phyloP scores from a whole-genome alignment of 2,888 invertebrate species.

The Eubasilissa splendida region DNA sequence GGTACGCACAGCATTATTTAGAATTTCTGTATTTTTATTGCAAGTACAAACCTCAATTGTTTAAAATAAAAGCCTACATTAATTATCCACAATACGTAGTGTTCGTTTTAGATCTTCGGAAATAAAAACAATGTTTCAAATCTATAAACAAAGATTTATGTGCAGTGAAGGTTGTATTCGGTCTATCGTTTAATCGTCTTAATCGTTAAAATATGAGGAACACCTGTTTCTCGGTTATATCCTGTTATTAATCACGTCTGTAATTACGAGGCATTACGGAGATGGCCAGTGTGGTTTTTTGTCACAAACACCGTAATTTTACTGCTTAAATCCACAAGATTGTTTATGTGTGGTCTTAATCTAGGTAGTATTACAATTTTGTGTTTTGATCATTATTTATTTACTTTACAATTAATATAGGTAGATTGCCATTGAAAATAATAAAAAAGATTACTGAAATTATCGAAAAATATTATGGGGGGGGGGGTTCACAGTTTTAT shows the following conservation, averaged over 20 bases:
- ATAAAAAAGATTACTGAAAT: too few species aligned
- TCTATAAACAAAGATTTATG: constrained; percentile 43
- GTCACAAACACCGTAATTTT: constrained; percentile 9
- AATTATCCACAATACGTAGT: constrained; percentile 5
- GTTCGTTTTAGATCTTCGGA: not conserved
- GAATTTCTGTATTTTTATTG: too few species aligned
- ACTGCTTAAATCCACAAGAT: not conserved
- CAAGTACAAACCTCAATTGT: too few species aligned
- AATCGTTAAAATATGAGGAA: constrained; percentile 46
- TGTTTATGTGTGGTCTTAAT: too few species aligned
- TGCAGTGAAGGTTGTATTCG: constrained; percentile 2
- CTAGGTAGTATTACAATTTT: too few species aligned
- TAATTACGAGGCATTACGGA: not conserved
- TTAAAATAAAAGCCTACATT: not conserved
- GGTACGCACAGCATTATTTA: too few species aligned
- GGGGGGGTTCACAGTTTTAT: too few species aligned
- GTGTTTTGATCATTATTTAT: too few species aligned
- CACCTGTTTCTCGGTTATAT: constrained; percentile 37
- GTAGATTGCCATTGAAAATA: too few species aligned
- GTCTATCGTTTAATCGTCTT: constrained; percentile 41
- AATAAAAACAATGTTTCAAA: constrained; percentile 35
- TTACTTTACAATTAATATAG: too few species aligned
- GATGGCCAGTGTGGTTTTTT: constrained; percentile 1
- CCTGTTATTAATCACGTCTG: constrained; percentile 30
- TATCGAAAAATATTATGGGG: too few species aligned